Base-by-base conservation (phyloP, 2,797 vertebrate genomes). In the Argya squamiceps region DNA sequence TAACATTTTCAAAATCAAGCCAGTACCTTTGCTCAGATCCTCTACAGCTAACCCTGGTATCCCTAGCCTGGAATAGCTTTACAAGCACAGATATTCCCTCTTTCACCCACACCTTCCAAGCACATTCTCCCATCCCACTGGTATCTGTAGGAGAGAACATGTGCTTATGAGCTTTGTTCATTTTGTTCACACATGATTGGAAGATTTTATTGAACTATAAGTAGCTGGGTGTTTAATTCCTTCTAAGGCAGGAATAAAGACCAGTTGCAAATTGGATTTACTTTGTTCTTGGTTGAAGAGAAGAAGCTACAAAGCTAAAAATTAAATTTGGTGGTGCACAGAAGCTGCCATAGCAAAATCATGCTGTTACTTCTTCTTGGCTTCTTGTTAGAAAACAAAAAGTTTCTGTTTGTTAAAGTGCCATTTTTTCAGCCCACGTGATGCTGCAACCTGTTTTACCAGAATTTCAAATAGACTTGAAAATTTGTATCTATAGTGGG, bases 161-260 rank as follows among this genome's bases (percentile, higher is more conserved):
- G 24, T 36, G 43, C 47, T 92, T 85, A 81, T 26, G 29, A 70
- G 71, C 21, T 93, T 89, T 77, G 58, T 47, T 91, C 41, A 44
- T 77, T 83, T 89, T 44, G 41, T 55, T 88, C 73, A 88, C 0
- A 1, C 22, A 68, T 58, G 60, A 89, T 75, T 83, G 85, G 65
- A 91, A 41, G 34, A 74, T 4, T 71, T 92, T 77, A 55, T 27
- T 92, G 44, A 82, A 84, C 41, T 80, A 22, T 34, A 80, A 89
- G 56, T 60, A 80, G 60, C 63, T 92, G 64, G 20, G 17, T 85
- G 77, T 83, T 92, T 80, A 85, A 93, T 87, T 88, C 78, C n/a
- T 64, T 76, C 75, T 55, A 74, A 93, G 46, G 37, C 53, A 92
- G 60, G 27, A 70, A 67, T 55, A 78, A 93, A 93, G 63, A 62